These are phyloP conservation scores for Drosophila longiperda DNA, from an alignment of 2,888 invertebrate genomes.

Conservation along the genomic window DNA sequence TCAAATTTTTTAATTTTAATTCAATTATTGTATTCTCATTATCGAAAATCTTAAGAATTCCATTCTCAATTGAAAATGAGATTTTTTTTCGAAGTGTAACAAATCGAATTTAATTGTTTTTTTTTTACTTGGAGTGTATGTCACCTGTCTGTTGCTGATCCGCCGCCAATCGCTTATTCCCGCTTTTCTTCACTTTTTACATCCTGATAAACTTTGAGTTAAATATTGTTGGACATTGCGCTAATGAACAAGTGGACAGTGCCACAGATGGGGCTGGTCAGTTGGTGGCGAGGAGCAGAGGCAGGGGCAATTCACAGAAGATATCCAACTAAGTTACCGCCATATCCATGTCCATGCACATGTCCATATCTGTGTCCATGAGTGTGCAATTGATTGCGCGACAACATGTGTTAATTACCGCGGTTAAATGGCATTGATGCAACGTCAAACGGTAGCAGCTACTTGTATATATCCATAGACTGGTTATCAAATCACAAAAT, in stretches of 20 bases:
- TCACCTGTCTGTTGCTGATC: slow-evolving; percentile 35
- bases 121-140: slow-evolving; percentile 13
- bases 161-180: slow-evolving; percentile 22
- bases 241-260: slow-evolving; percentile 66
- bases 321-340: slow-evolving; percentile 53
- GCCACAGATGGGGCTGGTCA: slow-evolving; percentile 20
- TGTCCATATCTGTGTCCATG: slow-evolving; percentile 59
- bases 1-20: not conserved
- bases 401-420: slow-evolving; percentile 78
- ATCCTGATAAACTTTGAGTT: slow-evolving; percentile 8
- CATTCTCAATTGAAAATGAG: not conserved
- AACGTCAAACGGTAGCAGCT: slow-evolving; percentile 62
- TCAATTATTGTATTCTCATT: not conserved
- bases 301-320: slow-evolving; percentile 61
- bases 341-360: slow-evolving; percentile 59
- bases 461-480: slow-evolving; percentile 15
- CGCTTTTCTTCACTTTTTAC: not conserved
- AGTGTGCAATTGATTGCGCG: slow-evolving; percentile 78
- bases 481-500: slow-evolving; percentile 38
- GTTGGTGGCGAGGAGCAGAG: slow-evolving; percentile 17
- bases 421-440: slow-evolving; percentile 70
- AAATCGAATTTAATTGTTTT: slow-evolving; percentile 16
- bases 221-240: slow-evolving; percentile 58
- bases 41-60: not conserved
- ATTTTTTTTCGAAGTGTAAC: not conserved